A percentile compares a stretch with the other conserved stretches of the same genome.
Evolutionary conservation across 1,140 invertebrate genomes (phyloP).

Genomic region (Philotrypesis tridentata): DNA sequence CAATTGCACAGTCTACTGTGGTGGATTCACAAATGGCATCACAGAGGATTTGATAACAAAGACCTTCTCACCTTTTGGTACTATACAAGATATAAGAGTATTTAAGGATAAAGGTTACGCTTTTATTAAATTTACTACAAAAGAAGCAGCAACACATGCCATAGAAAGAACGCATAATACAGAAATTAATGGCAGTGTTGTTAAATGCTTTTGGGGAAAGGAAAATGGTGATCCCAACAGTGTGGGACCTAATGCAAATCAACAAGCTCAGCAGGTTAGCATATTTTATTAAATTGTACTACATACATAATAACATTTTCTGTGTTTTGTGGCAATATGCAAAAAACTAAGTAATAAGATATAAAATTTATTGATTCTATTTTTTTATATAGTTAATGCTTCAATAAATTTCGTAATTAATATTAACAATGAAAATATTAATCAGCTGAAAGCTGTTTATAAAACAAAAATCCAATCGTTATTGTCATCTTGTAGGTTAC

Average conservation of each 20-base stretch:
- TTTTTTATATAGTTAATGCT: background rate
- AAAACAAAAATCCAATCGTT: background rate
- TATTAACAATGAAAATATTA: no score
- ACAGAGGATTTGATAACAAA: constrained; percentile 97
- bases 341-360: no score
- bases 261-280: constrained; percentile 74
- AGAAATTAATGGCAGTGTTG: constrained; percentile 95
- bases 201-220: constrained; percentile 99
- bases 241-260: constrained; percentile 73
- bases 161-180: constrained; percentile 98
- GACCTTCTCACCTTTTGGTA: constrained; percentile 94
- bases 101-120: constrained; percentile 99
- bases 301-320: background rate
- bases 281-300: no score
- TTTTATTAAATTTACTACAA: constrained; percentile 98
- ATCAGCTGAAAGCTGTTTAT: no score
- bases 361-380: no score
- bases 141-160: constrained; percentile 96
- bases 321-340: background rate
- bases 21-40: constrained; percentile 94
- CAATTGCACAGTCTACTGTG: constrained; percentile 99
- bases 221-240: constrained; percentile 87
- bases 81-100: constrained; percentile 96
- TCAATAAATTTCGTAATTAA: constrained; percentile 13
- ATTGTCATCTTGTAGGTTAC: constrained; percentile 62